A percentile compares a stretch with the other conserved stretches of the same genome.
These are phyloP conservation scores for Spodoptera littoralis DNA, from an alignment of 2,888 invertebrate species.

Conservation along the genomic window DNA sequence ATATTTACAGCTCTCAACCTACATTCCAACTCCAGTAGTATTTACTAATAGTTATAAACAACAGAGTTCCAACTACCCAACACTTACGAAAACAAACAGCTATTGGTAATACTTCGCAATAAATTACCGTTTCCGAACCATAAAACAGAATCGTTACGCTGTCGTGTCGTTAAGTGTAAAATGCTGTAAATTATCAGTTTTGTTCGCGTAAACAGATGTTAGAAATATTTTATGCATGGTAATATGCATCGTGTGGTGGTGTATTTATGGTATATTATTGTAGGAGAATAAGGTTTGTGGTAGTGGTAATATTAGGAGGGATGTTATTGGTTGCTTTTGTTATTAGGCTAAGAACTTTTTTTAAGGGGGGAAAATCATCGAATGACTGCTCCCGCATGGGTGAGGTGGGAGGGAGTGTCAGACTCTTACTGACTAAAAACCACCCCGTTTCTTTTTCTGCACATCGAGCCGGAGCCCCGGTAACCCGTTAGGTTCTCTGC, in stretches of 20 bases:
- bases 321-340: no score
- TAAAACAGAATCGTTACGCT: conserved; percentile 37
- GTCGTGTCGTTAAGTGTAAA: conserved; percentile 40
- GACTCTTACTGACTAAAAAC: no score
- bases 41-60: conserved; percentile 7
- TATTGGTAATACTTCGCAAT: conserved; percentile 18
- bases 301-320: neutral
- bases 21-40: neutral
- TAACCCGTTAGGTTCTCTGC: no score
- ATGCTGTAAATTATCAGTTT: conserved; percentile 33
- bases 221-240: conserved; percentile 31
- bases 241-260: conserved; percentile 21
- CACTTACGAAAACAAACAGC: conserved; percentile 24
- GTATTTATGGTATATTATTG: conserved; percentile 19
- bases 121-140: conserved; percentile 31
- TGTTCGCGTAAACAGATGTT: conserved; percentile 28
- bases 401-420: no score
- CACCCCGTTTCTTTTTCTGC: no score
- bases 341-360: no score
- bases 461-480: no score
- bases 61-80: conserved; percentile 6
- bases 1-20: no score
- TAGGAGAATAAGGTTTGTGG: conserved; percentile 6
- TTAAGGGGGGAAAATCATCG: no score
- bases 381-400: no score